Percentiles rank a stretch among this genome's conserved stretches.
phyloP scores from a whole-genome alignment of 2,797 vertebrate genomes.

The Craterocephalus amniculus region DNA sequence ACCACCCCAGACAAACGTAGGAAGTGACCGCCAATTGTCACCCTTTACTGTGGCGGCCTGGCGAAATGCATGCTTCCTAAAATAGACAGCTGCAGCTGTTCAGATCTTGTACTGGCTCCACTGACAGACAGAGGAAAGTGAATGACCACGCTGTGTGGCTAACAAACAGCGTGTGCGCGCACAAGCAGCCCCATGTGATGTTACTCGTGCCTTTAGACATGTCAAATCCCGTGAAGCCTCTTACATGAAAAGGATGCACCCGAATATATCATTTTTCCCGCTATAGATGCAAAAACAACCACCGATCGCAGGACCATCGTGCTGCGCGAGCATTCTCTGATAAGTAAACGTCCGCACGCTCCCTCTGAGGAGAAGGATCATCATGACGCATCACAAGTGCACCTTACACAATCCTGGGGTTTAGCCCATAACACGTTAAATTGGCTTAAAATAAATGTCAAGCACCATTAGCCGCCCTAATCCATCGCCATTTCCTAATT shows the following conservation, averaged over 20 bases:
- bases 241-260: slow-evolving; percentile 14
- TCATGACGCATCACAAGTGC: slow-evolving; percentile 71
- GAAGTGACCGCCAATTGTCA: slow-evolving; percentile 63
- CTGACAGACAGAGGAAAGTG: slow-evolving; percentile 42
- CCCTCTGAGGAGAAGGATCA: slow-evolving; percentile 51
- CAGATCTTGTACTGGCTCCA: slow-evolving; percentile 69
- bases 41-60: slow-evolving; percentile 64
- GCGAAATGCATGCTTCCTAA: slow-evolving; percentile 68
- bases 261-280: neutral
- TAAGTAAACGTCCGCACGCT: neutral
- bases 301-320: slow-evolving; percentile 11
- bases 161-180: slow-evolving; percentile 26
- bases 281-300: slow-evolving; percentile 3
- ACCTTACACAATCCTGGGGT: slow-evolving; percentile 61
- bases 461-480: slow-evolving; percentile 63
- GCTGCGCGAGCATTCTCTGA: slow-evolving; percentile 22
- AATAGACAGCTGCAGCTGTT: slow-evolving; percentile 82
- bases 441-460: slow-evolving; percentile 73
- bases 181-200: slow-evolving; percentile 36
- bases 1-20: slow-evolving; percentile 18
- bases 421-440: slow-evolving; percentile 63
- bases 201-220: slow-evolving; percentile 21
- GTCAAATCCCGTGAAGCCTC: slow-evolving; percentile 5
- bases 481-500: slow-evolving; percentile 59
- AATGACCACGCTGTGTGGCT: slow-evolving; percentile 44